phyloP scores from a whole-genome alignment of 2,888 invertebrate species.

The Metacarcinus magister region DNA sequence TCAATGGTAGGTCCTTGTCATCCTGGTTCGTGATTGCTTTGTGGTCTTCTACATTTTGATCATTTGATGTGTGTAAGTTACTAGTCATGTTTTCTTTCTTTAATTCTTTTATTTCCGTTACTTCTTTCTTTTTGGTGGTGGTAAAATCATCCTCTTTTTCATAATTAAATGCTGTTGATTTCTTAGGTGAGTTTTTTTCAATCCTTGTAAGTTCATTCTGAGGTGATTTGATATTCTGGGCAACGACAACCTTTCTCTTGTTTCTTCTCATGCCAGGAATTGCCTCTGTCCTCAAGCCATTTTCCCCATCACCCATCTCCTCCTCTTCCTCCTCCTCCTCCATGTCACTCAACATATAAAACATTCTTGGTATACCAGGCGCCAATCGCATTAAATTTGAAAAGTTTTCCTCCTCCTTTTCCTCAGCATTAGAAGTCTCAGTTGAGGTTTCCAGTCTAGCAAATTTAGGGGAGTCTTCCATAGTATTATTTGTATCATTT shows the following conservation, averaged over 20 bases:
- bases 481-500: not conserved
- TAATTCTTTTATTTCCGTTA: not conserved
- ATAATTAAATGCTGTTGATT: not conserved
- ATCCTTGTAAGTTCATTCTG: not conserved
- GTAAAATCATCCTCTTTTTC: not conserved
- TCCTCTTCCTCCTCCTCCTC: not conserved
- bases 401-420: not conserved
- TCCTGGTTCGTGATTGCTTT: not conserved
- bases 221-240: not conserved
- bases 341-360: not conserved
- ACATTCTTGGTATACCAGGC: not conserved
- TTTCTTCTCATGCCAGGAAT: not conserved
- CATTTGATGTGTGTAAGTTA: not conserved
- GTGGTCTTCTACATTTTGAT: not conserved
- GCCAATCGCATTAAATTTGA: not conserved
- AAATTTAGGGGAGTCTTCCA: not conserved
- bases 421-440: not conserved
- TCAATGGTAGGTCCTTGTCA: not conserved
- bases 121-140: not conserved
- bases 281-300: not conserved
- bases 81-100: not conserved
- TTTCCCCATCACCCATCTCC: not conserved
- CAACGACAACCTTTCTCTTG: not conserved
- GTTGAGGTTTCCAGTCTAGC: not conserved
- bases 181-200: not conserved